Percentiles rank a stretch among this genome's conserved stretches.
These are phyloP conservation scores for Meganola albula DNA, from an alignment of 2,888 invertebrate genomes.

Conservation along the genomic window DNA sequence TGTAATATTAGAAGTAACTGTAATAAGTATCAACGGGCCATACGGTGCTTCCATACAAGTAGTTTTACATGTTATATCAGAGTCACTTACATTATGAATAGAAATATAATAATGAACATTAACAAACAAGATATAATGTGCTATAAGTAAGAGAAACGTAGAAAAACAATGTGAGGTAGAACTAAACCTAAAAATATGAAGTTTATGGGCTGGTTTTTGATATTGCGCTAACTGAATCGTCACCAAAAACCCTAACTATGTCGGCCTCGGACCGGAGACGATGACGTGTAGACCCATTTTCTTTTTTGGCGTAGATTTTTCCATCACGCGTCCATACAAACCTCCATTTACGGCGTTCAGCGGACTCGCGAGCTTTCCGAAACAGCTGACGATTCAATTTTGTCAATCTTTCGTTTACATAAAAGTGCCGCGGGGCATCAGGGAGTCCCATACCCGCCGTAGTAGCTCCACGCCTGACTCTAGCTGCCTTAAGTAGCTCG, in stretches of 20 bases:
- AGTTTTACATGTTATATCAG: too few relatives aligned
- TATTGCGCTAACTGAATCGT: background rate
- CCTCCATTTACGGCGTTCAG: conserved; percentile 2
- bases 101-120: background rate
- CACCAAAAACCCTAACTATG: background rate
- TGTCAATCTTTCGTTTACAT: conserved; percentile 4
- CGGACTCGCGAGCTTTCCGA: conserved; percentile 1
- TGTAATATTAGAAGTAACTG: too few relatives aligned
- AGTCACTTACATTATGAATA: background rate
- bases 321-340: conserved; percentile 6
- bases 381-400: conserved; percentile 3
- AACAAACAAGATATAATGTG: background rate
- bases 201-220: background rate
- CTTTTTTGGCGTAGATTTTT: background rate
- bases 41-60: too few relatives aligned
- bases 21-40: too few relatives aligned
- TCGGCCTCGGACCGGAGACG: background rate
- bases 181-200: background rate
- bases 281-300: background rate
- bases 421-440: conserved; percentile 7
- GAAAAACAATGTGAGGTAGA: background rate
- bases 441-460: conserved; percentile 9
- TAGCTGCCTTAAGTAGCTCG: conserved; percentile 12
- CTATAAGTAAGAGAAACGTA: background rate
- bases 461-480: conserved; percentile 12